Evolutionary conservation across 2,113 vertebrate species (phyloP), one percentile per base, ranked within the genome.

Genomic region (Leptosomus discolor): DNA sequence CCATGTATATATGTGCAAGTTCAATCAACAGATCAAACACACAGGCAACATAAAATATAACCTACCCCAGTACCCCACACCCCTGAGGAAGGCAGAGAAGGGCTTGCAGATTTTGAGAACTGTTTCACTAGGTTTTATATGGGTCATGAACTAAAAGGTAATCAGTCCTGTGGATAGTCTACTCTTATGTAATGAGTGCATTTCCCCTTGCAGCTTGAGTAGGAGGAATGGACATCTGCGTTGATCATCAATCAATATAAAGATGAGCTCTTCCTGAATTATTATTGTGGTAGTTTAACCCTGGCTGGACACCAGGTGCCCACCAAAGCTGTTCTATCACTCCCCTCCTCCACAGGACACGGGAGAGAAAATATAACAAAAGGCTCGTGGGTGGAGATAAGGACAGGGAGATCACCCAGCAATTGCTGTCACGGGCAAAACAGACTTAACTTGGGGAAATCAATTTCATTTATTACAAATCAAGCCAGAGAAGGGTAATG

Each of bases 101-200:
- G 3, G 3, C 30, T 75, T 85, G 17, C 6, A 32, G 17, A 34
- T 34, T 64, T 51, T 37, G 43, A 65, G 11, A 45, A 21, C 4
- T 9, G 4, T 34, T 82, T 60, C 39, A 43, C 21, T 16, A 54
- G 13, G 2, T 17, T 65, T 82, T 50, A 30, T 30, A 58, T 20
- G 51, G 19, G 5, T 37, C 7, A n/a, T 37, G 18, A 32, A 27
- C 20, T 39, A 48, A 71, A 78, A 71, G 4, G 7, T 48, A 15
- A 14, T 37, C 46, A 54, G n/a, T 41, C 21, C 15, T 41, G 30
- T 34, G 18, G 5, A 19, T 14, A 58, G 32, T 32, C 12, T 48
- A 54, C 6, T 56, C 32, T 57, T 36, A 60, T 0, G 0, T 27
- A 56, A 41, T 34, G n/a, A 51, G 7, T 36, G 11, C 3, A 36